A percentile compares a stretch with the other conserved stretches of the same genome.
These are phyloP conservation scores for Apostichopus leukothele DNA, from an alignment of 53 echinoderm and acorn worm species.

Conservation along the genomic window DNA sequence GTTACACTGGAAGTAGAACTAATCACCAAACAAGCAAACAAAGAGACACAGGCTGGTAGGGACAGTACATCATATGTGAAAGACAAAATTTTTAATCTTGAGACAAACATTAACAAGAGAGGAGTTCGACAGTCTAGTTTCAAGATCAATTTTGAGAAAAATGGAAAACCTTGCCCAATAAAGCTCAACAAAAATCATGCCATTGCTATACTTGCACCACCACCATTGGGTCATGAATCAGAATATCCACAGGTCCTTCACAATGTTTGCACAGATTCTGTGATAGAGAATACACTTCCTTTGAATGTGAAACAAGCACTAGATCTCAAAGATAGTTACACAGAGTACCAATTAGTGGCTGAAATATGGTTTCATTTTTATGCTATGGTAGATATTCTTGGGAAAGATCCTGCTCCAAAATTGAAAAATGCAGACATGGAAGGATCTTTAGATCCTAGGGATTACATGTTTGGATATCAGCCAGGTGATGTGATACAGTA, in stretches of 20 bases:
- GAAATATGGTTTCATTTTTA: slow-evolving; percentile 44
- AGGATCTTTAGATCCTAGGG: slow-evolving; percentile 43
- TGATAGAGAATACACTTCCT: slow-evolving; percentile 10
- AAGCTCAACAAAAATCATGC: slow-evolving; percentile 36
- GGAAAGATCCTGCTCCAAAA: slow-evolving; percentile 21
- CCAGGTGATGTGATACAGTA: slow-evolving; percentile 24
- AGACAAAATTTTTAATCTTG: background rate
- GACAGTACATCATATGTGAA: background rate
- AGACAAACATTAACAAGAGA: slow-evolving; percentile 17
- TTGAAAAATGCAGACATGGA: background rate
- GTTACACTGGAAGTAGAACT: slow-evolving; percentile 58
- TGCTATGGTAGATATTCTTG: slow-evolving; percentile 40
- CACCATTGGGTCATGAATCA: background rate
- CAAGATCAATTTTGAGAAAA: background rate
- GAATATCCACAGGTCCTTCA: slow-evolving; percentile 27
- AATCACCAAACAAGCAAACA: slow-evolving; percentile 34
- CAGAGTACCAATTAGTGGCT: slow-evolving; percentile 3
- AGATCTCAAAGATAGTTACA: background rate
- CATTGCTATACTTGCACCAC: background rate
- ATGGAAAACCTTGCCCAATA: background rate
- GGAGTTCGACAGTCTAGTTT: background rate
- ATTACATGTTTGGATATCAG: slow-evolving; percentile 25
- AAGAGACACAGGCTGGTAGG: background rate
- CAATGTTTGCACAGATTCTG: slow-evolving; percentile 48
- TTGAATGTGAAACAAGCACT: slow-evolving; percentile 17